Conservation (phyloP, 2,888 invertebrate species). For the Hermaeophaga mercurialis region DNA sequence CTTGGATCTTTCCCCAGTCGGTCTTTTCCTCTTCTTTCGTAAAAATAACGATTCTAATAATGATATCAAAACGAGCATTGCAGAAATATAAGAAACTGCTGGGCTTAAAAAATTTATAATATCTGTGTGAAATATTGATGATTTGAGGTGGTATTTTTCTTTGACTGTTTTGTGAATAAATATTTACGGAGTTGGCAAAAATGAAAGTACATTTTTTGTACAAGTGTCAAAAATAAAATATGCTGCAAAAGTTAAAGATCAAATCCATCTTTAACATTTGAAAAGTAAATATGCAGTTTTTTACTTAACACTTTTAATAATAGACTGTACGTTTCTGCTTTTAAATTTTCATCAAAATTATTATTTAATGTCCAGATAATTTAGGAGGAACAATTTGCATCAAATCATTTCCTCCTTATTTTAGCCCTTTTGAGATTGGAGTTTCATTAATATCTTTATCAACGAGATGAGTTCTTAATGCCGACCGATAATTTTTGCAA, state of each 20-base stretch:
- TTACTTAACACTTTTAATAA: no score
- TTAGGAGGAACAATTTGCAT: no score
- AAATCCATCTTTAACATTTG: no score
- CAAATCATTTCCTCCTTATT: no score
- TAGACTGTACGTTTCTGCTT: no score
- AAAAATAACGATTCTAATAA: conserved; percentile 57
- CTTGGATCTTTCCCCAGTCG: conserved; percentile 43
- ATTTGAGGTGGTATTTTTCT: conserved; percentile 31
- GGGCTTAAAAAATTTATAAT: conserved; percentile 44
- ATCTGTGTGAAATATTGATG: conserved; percentile 45
- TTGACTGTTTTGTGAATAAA: background rate
- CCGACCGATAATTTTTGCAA: background rate
- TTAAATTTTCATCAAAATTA: no score
- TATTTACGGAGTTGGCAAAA: conserved; percentile 7
- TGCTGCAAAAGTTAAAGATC: no score
- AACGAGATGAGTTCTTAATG: background rate
- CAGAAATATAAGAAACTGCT: conserved; percentile 46
- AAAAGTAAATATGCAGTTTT: no score
- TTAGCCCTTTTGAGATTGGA: no score
- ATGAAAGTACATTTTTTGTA: background rate
- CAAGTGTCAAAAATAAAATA: no score
- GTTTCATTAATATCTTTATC: no score
- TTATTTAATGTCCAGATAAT: no score
- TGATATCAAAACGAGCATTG: conserved; percentile 51
- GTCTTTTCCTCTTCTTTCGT: conserved; percentile 41